Evolutionary conservation across 2,797 vertebrate species (phyloP).

Genomic region (Neomorphus geoffroyi): DNA sequence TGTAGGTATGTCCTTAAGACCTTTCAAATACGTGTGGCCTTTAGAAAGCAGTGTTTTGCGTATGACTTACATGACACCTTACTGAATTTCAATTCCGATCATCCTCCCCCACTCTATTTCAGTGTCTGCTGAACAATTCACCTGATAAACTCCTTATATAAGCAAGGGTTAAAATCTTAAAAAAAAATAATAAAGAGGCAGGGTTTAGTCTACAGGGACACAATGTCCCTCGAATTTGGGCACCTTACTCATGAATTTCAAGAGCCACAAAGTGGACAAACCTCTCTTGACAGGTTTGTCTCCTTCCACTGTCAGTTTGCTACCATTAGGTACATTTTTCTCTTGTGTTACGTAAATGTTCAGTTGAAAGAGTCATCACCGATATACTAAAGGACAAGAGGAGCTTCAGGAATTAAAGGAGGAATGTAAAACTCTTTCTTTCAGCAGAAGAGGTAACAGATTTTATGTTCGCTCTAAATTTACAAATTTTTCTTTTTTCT

Average conservation of each 20-base stretch:
- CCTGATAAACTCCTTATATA: not conserved
- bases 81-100: not conserved
- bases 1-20: rapidly evolving
- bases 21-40: not conserved
- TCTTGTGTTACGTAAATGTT: rapidly evolving
- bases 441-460: rapidly evolving
- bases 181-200: rapidly evolving
- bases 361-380: rapidly evolving
- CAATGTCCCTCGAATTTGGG: rapidly evolving
- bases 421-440: rapidly evolving
- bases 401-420: not conserved
- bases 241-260: not conserved
- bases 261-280: rapidly evolving
- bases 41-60: rapidly evolving
- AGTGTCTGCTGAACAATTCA: not conserved
- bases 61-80: rapidly evolving
- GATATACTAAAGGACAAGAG: rapidly evolving
- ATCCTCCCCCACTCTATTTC: not conserved
- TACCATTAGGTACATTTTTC: rapidly evolving
- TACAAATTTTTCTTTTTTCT: too few species aligned
- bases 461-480: not conserved
- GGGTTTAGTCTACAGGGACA: not conserved
- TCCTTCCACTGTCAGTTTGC: not conserved
- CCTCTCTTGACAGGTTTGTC: not conserved
- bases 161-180: not conserved